These are phyloP conservation scores for Scotopteryx bipunctaria DNA, from an alignment of 2,888 invertebrate species.

Conservation along the genomic window DNA sequence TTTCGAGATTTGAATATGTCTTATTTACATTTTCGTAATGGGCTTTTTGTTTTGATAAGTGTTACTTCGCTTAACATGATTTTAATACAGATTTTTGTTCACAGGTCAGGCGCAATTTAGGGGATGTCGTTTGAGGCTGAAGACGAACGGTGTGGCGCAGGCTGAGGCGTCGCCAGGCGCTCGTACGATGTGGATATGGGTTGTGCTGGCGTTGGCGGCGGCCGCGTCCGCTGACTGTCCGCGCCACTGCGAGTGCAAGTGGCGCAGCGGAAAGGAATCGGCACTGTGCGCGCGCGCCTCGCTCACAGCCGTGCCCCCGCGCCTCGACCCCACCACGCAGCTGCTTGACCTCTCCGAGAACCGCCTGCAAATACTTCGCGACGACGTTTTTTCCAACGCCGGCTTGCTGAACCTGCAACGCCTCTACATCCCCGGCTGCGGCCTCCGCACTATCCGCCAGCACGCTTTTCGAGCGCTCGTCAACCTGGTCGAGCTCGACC, in stretches of 20 bases:
- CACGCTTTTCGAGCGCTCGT: slow-evolving; percentile 90
- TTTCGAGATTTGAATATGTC: not conserved
- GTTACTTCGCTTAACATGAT: not conserved
- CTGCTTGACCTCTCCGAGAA: slow-evolving; percentile 91
- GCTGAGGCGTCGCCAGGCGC: slow-evolving; percentile 75
- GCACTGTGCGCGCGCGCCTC: slow-evolving; percentile 91
- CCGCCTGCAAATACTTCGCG: slow-evolving; percentile 85
- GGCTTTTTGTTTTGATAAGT: not conserved
- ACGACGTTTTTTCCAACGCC: slow-evolving; percentile 89
- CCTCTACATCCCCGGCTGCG: slow-evolving; percentile 88
- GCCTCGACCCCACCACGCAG: slow-evolving; percentile 90
- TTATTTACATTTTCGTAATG: not conserved
- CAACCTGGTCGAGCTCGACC: slow-evolving; percentile 91
- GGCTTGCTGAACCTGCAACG: slow-evolving; percentile 92
- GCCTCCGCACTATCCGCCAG: slow-evolving; percentile 86
- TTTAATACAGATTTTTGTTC: slow-evolving; percentile 36
- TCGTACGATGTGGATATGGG: slow-evolving; percentile 80
- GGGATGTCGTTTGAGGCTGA: slow-evolving; percentile 72
- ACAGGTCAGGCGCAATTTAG: slow-evolving; percentile 59
- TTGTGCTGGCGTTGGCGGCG: slow-evolving; percentile 73
- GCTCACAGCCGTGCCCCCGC: slow-evolving; percentile 88
- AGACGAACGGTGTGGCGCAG: slow-evolving; percentile 71
- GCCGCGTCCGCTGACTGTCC: slow-evolving; percentile 87
- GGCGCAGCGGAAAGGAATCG: slow-evolving; percentile 94
- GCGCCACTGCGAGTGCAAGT: slow-evolving; percentile 92